These are phyloP conservation scores for Benitochromis conjunctus DNA, from an alignment of 2,113 vertebrate species.

Conservation along the genomic window DNA sequence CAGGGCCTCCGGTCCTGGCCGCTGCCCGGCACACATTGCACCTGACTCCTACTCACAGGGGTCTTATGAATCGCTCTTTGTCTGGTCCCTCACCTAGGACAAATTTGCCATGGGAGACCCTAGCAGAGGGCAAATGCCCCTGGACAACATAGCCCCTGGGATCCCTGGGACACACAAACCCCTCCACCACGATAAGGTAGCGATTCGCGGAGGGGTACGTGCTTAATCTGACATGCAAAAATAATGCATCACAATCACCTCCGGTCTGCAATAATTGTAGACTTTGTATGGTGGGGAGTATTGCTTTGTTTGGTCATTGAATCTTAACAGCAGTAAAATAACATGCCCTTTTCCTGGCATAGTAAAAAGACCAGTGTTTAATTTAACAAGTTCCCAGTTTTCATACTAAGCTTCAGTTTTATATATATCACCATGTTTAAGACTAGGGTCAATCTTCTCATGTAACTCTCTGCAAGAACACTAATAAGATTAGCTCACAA, in stretches of 20 bases:
- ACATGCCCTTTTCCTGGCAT: neutral
- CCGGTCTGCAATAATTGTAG: neutral
- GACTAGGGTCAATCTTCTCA: neutral
- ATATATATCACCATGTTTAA: neutral
- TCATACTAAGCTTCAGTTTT: neutral
- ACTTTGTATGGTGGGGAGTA: neutral
- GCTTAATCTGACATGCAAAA: neutral
- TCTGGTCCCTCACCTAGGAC: too few relatives aligned
- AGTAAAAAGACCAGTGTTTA: neutral
- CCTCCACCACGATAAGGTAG: too few relatives aligned
- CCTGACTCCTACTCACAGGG: too few relatives aligned
- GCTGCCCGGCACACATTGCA: too few relatives aligned
- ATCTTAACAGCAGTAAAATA: neutral
- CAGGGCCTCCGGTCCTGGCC: too few relatives aligned
- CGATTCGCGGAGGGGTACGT: too few relatives aligned
- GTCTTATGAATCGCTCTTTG: too few relatives aligned
- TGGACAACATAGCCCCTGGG: too few relatives aligned
- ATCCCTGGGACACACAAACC: too few relatives aligned
- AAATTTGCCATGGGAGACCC: too few relatives aligned
- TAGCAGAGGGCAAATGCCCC: too few relatives aligned
- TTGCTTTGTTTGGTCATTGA: neutral
- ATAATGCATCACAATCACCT: fast-evolving
- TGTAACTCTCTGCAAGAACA: neutral
- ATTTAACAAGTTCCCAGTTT: neutral
- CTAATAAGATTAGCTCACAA: neutral